Percentiles rank a stretch among this genome's conserved stretches.
Evolutionary conservation across 2,113 vertebrate species (phyloP).

Genomic region (Hemiscyllium ocellatum): DNA sequence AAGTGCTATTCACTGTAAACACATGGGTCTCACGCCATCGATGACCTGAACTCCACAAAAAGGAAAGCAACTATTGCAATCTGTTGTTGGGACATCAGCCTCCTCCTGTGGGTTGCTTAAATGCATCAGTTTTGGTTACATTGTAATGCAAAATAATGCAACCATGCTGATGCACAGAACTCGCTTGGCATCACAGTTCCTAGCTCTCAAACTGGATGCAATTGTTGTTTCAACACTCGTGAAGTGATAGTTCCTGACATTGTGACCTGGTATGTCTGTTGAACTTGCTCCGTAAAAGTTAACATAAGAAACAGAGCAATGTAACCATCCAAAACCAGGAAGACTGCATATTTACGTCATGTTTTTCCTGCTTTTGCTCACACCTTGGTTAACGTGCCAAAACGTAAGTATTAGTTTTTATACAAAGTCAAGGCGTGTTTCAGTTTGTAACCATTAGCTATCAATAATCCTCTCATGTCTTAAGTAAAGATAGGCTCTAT

Average conservation of each 20-base stretch:
- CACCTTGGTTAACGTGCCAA: background rate
- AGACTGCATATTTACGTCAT: background rate
- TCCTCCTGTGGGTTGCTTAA: background rate
- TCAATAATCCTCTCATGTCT: background rate
- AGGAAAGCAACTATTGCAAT: slow-evolving; percentile 11
- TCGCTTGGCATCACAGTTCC: background rate
- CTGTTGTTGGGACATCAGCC: background rate
- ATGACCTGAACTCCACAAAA: background rate
- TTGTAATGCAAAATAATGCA: background rate
- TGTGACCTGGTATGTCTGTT: background rate
- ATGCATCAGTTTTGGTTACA: background rate
- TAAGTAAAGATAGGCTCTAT: background rate
- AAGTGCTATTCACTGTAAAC: slow-evolving; percentile 3
- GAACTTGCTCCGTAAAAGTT: background rate
- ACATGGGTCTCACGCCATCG: background rate
- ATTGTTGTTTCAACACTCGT: background rate
- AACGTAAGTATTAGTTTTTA: background rate
- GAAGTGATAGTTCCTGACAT: background rate
- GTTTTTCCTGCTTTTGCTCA: background rate
- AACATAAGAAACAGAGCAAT: background rate
- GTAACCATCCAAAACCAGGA: background rate
- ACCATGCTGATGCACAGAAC: background rate
- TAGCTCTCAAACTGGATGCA: background rate
- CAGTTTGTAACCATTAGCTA: background rate
- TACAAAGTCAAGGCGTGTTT: background rate